Base-by-base conservation (phyloP, 1,140 invertebrate genomes). In the Trichogramma pretiosum region DNA sequence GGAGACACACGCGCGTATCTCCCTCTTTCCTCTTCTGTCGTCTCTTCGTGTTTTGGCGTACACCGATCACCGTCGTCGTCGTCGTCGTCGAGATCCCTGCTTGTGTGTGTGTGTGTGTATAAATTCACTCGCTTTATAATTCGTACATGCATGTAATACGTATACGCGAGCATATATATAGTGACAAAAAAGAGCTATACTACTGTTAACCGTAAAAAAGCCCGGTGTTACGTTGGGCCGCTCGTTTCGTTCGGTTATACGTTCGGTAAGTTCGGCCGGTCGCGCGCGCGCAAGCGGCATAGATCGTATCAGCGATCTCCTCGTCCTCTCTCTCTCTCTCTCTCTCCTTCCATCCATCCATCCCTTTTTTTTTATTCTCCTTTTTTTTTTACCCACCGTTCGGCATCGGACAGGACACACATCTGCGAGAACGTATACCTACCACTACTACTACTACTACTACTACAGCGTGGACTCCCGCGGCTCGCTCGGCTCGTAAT, bases 261-360 rank as follows among this genome's bases (percentile, higher is more conserved):
- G n/a, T n/a, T n/a, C n/a, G n/a, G n/a, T n/a, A n/a, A n/a, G n/a
- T n/a, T n/a, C n/a, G 23, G 23, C 33, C 19, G 46, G 17, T 47
- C 34, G 23, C 35, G 19, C 24, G 51, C 22, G 44, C 46, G 30
- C 39, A 45, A 48, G 48, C 39, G 42, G 13, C 13, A 38, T 41
- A 57, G 65, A 67, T 67, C 62, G 56, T 65, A 65, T 65, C 63
- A 36, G 14, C 32, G 28, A 22, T 23, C n/a, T n/a, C n/a, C n/a
- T n/a, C n/a, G n/a, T n/a, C n/a, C n/a, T n/a, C n/a, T n/a, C n/a
- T n/a, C n/a, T n/a, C n/a, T n/a, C n/a, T 34, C 53, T 28, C 28
- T 38, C 33, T 51, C 38, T 51, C 51, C 40, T 24, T 50, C 38
- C 32, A 21, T 38, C 24, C 40, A n/a, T 39, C 34, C 49, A 39